A percentile compares a stretch with the other conserved stretches of the same genome.
Evolutionary conservation across 2,888 invertebrate genomes (phyloP).

Genomic region (Petrolisthes cinctipes): DNA sequence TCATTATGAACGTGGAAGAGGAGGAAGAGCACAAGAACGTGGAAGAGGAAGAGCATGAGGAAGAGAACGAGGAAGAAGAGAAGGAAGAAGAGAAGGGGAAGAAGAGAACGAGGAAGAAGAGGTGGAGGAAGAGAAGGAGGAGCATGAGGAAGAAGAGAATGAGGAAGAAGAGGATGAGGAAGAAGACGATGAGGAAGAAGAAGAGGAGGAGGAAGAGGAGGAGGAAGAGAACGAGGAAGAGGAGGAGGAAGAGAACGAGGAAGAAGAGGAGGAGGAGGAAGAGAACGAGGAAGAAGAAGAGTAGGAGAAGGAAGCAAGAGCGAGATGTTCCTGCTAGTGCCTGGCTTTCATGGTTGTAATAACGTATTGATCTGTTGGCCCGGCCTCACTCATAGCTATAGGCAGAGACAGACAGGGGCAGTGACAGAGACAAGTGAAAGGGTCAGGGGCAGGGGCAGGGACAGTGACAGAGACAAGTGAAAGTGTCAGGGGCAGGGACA

Average conservation of each 20-base stretch:
- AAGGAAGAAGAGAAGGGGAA: not conserved
- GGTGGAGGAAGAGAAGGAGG: not conserved
- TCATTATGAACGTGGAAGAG: not conserved
- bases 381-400: no score
- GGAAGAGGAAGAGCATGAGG: not conserved
- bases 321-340: not conserved
- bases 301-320: no score
- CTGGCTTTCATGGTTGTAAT: no score
- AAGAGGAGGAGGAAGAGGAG: conserved; percentile 5
- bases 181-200: not conserved
- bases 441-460: no score
- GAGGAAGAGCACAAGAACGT: not conserved
- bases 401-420: no score
- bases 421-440: no score
- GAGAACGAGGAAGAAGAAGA: no score
- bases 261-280: conserved; percentile 1
- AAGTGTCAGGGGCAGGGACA: no score
- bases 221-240: not conserved
- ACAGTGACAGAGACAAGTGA: no score
- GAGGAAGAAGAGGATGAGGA: not conserved
- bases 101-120: not conserved
- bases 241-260: not conserved
- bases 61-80: not conserved
- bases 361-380: no score
- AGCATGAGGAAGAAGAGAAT: not conserved